Evolutionary conservation across 2,113 vertebrate genomes (phyloP), one percentile per base, ranked within the genome.

Genomic region (Aptenodytes forsteri): DNA sequence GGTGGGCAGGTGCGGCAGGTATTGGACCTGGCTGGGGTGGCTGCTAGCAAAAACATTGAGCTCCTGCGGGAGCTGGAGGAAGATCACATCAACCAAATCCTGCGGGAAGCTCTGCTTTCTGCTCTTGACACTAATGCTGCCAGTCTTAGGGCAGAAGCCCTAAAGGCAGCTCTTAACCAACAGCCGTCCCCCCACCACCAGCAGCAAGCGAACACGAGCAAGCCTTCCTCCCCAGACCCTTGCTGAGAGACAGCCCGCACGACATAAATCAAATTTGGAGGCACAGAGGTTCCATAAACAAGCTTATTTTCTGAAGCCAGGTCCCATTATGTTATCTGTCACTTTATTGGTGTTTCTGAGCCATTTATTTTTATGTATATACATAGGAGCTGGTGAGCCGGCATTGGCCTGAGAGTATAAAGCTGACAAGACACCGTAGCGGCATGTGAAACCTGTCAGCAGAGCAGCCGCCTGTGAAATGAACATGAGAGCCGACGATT

Each of bases 381-480:
- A 87, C 55, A 78, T 94, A 5, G 76, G 87, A 93, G 95, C 96
- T 75, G 96, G 97, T 87, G 89, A 95, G 97, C 93, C 66, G 59
- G 83, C 2, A 1, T 95, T 97, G 69, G 96, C 94, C 97, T 93
- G 93, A 56, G 97, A 97, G 96, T 91, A 91, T 97, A 97, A 98
- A 98, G 97, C 97, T 98, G 98, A 98, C 98, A 97, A 98, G 98
- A 98, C 97, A 90, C 38, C 67, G 95, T 81, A 93, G 96, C 55
- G 2, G 96, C 94, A 86, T 95, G 97, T 95, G 98, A 97, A 94
- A 96, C 90, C 97, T 98, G 98, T 98, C 98, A 98, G 98, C 96
- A 34, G 95, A 95, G 98, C 98, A 98, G 98, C 96, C 78, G 96
- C 98, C 98, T 98, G 98, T 98, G 98, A 98, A 98, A 98, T 98